Conservation (phyloP, 2,113 vertebrate species). For the Proteles cristata region DNA sequence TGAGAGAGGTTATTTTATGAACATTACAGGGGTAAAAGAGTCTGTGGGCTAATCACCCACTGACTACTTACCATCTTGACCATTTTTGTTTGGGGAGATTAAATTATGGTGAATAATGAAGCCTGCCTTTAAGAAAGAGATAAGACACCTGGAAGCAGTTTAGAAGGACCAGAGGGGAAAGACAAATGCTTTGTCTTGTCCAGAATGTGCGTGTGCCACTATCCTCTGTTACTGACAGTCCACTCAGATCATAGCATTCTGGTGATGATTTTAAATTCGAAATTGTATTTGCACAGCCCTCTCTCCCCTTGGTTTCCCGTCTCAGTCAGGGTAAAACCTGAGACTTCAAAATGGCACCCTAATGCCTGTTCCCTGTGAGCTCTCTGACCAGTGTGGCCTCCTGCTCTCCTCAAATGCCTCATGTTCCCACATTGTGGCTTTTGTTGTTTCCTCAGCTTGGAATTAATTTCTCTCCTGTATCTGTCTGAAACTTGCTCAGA, state of each 20-base stretch:
- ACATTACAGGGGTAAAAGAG: not conserved
- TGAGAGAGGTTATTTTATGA: slow-evolving; percentile 2
- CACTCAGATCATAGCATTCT: not conserved
- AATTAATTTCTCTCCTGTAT: not conserved
- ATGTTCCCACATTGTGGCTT: not conserved
- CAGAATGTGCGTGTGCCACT: not conserved
- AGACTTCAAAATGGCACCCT: accelerated
- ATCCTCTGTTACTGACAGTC: not conserved
- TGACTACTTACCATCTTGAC: not conserved
- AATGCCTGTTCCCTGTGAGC: not conserved
- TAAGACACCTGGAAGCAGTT: not conserved
- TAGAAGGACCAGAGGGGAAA: not conserved
- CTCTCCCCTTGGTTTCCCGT: not conserved
- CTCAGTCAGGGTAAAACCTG: not conserved
- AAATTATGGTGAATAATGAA: slow-evolving; percentile 22
- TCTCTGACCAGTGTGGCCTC: not conserved
- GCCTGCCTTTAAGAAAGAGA: not conserved
- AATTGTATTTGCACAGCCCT: not conserved
- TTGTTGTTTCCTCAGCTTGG: not conserved
- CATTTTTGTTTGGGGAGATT: slow-evolving; percentile 25
- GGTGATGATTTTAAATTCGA: not conserved
- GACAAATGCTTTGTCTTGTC: not conserved
- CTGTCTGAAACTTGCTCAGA: not conserved
- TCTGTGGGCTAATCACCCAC: not conserved
- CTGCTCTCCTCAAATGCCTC: not conserved